Conservation (phyloP, 2,113 vertebrate genomes). For the Heterotilapia buettikoferi region DNA sequence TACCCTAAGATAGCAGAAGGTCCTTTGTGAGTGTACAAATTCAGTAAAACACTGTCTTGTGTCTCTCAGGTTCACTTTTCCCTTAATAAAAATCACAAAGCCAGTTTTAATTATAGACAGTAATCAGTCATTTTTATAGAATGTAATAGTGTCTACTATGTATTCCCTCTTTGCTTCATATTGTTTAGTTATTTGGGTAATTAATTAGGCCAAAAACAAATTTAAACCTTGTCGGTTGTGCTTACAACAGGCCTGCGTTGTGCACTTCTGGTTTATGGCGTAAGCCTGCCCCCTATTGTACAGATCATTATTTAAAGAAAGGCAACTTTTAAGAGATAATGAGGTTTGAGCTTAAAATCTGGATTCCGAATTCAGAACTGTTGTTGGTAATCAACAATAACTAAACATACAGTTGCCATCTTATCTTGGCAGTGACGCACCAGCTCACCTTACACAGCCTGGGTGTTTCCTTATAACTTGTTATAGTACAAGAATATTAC, state of each 20-base stretch:
- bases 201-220: not conserved
- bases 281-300: conserved; percentile 61
- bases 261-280: not conserved
- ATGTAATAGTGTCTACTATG: not conserved
- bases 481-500: not conserved
- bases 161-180: not conserved
- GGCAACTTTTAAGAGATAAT: not conserved
- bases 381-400: not conserved
- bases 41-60: not conserved
- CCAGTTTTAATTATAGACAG: not conserved
- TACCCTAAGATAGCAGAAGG: not conserved
- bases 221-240: not conserved
- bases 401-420: not conserved
- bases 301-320: not conserved
- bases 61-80: not conserved
- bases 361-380: not conserved
- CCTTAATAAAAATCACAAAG: not conserved
- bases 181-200: not conserved
- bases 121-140: not conserved
- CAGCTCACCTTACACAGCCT: not conserved
- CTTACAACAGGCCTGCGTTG: not conserved
- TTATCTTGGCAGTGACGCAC: not conserved
- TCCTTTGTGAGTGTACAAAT: not conserved
- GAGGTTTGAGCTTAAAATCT: not conserved
- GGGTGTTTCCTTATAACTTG: not conserved